Conservation (phyloP, 2,797 vertebrate genomes). For the Xenentodon cancila region DNA sequence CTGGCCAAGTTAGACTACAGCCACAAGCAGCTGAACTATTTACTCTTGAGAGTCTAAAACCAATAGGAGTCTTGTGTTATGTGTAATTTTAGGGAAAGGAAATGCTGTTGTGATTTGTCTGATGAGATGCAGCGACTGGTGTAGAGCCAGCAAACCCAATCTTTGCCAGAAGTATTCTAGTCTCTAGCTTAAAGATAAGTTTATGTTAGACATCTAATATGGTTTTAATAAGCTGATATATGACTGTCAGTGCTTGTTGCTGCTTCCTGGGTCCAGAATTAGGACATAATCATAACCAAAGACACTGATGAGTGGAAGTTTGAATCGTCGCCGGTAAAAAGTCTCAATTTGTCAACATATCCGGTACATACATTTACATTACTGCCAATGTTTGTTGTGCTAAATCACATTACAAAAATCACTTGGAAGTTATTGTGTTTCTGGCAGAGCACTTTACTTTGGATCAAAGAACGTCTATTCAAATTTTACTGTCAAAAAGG, state of each 20-base stretch:
- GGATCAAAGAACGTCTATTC: slow-evolving; percentile 18
- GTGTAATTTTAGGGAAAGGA: neutral
- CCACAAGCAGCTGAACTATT: neutral
- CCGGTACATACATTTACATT: too few relatives aligned
- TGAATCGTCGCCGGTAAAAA: neutral
- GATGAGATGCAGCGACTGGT: slow-evolving; percentile 37
- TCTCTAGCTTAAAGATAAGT: slow-evolving; percentile 41
- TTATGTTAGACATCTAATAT: slow-evolving; percentile 55
- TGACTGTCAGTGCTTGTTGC: slow-evolving; percentile 23
- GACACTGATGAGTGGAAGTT: neutral
- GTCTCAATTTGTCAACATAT: too few relatives aligned
- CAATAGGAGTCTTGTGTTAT: neutral
- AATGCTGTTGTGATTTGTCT: neutral
- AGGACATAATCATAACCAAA: neutral
- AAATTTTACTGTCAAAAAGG: slow-evolving; percentile 27
- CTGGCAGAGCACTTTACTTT: neutral
- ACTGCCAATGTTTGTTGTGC: too few relatives aligned
- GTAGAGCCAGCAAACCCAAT: slow-evolving; percentile 33
- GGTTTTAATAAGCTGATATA: slow-evolving; percentile 54
- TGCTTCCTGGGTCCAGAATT: slow-evolving; percentile 28
- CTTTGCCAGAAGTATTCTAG: slow-evolving; percentile 39
- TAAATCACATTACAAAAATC: neutral
- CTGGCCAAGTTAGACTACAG: neutral
- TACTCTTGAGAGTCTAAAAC: neutral
- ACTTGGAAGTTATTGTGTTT: slow-evolving; percentile 15